Percentiles rank a stretch among this genome's conserved stretches.
These are phyloP conservation scores for Eidolon helvum DNA, from an alignment of 2,113 vertebrate genomes.

Conservation along the genomic window DNA sequence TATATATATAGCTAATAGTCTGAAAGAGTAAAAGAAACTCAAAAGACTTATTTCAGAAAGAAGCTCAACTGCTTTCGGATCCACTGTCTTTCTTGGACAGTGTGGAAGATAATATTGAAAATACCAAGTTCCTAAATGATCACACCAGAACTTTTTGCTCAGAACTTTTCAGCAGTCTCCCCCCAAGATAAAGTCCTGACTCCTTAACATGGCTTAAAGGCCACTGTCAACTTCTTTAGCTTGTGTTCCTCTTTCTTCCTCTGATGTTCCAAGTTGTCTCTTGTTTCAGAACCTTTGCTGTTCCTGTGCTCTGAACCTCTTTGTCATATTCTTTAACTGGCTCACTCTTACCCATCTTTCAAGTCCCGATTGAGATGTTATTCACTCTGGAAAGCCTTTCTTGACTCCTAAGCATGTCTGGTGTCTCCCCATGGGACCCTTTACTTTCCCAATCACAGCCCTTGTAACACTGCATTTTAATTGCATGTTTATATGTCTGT, in stretches of 20 bases:
- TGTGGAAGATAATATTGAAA: background rate
- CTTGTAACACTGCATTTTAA: background rate
- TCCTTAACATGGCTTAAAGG: background rate
- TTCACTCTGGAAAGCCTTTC: background rate
- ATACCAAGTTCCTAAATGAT: background rate
- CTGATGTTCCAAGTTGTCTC: background rate
- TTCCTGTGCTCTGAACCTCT: background rate
- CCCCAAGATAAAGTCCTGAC: background rate
- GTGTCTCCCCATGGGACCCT: background rate
- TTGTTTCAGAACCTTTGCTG: background rate
- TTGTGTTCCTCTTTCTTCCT: background rate
- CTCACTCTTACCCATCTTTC: background rate
- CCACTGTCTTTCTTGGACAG: background rate
- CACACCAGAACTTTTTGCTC: background rate
- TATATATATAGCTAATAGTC: background rate
- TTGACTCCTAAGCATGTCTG: background rate
- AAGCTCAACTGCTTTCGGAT: background rate
- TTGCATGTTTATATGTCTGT: background rate
- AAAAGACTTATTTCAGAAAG: background rate
- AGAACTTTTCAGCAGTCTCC: background rate
- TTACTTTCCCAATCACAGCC: background rate
- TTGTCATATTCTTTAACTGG: background rate
- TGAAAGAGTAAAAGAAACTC: background rate
- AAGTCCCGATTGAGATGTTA: background rate
- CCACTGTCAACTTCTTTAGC: background rate